phyloP scores from a whole-genome alignment of 2,797 vertebrate species.

The Microctenopoma lineatum region DNA sequence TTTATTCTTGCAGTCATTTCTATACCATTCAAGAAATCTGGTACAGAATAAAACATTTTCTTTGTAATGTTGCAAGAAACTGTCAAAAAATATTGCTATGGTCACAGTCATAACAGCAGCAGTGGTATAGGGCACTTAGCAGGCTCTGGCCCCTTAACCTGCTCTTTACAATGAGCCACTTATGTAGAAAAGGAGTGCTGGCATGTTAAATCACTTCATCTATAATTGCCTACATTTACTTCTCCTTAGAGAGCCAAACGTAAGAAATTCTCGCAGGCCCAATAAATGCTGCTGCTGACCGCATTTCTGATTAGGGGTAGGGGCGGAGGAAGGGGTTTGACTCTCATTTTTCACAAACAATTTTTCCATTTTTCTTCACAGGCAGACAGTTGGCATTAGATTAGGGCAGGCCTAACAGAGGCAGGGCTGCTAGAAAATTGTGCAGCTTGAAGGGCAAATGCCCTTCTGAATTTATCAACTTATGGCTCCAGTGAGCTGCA shows the following conservation, averaged over 20 bases:
- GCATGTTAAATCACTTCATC: constrained; percentile 83
- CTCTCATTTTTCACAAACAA: constrained; percentile 85
- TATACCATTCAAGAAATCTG: constrained; percentile 38
- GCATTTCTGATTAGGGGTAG: constrained; percentile 80
- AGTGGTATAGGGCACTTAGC: constrained; percentile 61
- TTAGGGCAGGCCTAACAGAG: constrained; percentile 82
- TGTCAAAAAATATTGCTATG: constrained; percentile 48
- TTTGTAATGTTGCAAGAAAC: constrained; percentile 53
- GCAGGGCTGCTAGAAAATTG: constrained; percentile 83
- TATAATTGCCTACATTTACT: constrained; percentile 84
- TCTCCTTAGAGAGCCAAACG: constrained; percentile 80
- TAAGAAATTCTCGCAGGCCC: constrained; percentile 79
- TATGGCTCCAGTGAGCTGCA: constrained; percentile 80
- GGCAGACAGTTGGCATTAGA: constrained; percentile 87
- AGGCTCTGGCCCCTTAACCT: constrained; percentile 52
- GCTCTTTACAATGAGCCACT: constrained; percentile 79
- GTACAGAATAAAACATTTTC: constrained; percentile 30
- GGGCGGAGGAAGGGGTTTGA: constrained; percentile 68
- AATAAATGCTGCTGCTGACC: constrained; percentile 80
- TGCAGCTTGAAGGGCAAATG: constrained; percentile 86
- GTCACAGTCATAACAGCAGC: constrained; percentile 39
- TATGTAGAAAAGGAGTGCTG: constrained; percentile 73
- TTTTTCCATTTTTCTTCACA: constrained; percentile 85
- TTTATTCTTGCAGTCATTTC: constrained; percentile 36
- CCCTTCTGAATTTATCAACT: constrained; percentile 86